Percentiles rank a stretch among this genome's conserved stretches.
These are phyloP conservation scores for Recurvirostra avosetta DNA, from an alignment of 2,113 vertebrate genomes.

Conservation along the genomic window DNA sequence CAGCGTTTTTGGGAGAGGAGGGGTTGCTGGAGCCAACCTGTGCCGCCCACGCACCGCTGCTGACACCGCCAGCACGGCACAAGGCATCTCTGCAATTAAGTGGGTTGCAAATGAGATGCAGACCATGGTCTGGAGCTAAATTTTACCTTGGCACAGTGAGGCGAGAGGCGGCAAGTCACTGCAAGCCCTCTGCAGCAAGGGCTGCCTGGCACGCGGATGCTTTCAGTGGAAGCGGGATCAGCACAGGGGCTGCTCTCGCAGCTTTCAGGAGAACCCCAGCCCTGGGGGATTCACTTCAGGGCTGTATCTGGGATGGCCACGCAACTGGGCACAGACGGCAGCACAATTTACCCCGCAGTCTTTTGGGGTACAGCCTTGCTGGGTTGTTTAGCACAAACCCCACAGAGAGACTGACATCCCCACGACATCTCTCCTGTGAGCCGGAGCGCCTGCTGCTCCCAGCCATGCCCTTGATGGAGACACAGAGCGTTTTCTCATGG, in stretches of 20 bases:
- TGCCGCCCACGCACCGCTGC: not conserved
- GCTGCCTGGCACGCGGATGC: accelerated
- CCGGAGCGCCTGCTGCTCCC: accelerated
- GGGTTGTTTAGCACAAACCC: not conserved
- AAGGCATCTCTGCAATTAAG: not conserved
- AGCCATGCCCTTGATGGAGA: not conserved
- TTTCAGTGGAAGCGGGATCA: accelerated
- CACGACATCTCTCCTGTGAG: accelerated
- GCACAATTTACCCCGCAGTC: accelerated
- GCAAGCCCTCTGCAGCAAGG: not conserved
- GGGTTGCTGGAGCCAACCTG: not conserved
- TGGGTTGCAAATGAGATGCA: not conserved
- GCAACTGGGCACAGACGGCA: not conserved
- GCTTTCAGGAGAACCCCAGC: not conserved
- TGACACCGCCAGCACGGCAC: not conserved
- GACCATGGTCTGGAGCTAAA: not conserved
- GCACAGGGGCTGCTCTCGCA: not conserved
- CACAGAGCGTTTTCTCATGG: accelerated
- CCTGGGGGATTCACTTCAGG: too few species aligned
- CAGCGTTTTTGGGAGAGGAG: not conserved
- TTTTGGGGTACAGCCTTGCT: not conserved
- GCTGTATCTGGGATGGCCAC: not conserved
- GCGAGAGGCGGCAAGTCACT: not conserved
- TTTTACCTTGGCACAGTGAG: not conserved
- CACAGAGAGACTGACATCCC: not conserved